A percentile compares a stretch with the other conserved stretches of the same genome.
Evolutionary conservation across 2,113 vertebrate genomes (phyloP).

Genomic region (Macquaria australasica): DNA sequence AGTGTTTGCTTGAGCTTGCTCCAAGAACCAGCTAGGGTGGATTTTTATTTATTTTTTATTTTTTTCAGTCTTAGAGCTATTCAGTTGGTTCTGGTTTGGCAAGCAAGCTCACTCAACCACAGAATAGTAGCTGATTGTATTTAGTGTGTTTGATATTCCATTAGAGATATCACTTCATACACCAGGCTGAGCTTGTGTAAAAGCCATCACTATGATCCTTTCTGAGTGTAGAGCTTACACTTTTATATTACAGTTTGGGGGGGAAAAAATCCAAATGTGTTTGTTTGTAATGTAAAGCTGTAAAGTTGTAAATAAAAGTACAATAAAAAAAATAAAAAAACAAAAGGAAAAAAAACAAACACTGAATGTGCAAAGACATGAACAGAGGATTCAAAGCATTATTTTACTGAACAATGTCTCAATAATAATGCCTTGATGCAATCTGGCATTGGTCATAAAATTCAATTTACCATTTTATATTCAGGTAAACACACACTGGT

Average conservation of each 20-base stretch:
- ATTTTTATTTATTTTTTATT: too few relatives aligned
- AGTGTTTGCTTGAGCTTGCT: constrained; percentile 53
- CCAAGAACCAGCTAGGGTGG: constrained; percentile 35
- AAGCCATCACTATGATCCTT: constrained; percentile 59
- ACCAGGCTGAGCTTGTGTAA: constrained; percentile 37
- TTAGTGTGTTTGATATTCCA: constrained; percentile 35
- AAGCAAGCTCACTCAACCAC: constrained; percentile 40
- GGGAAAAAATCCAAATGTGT: constrained; percentile 29
- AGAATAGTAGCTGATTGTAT: constrained; percentile 59
- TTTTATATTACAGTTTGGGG: constrained; percentile 58
- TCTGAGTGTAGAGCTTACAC: constrained; percentile 40
- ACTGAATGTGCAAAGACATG: constrained; percentile 40
- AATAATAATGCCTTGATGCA: constrained; percentile 38
- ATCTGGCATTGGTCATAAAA: constrained; percentile 8
- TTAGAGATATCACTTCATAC: constrained; percentile 25
- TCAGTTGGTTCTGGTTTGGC: constrained; percentile 22
- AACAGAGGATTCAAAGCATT: constrained; percentile 47
- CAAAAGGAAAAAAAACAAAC: constrained; percentile 15
- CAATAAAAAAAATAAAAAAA: constrained; percentile 22
- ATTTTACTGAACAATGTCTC: constrained; percentile 35
- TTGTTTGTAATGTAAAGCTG: constrained; percentile 66
- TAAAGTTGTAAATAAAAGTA: constrained; percentile 66
- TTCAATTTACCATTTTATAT: constrained; percentile 59
- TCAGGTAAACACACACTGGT: constrained; percentile 44
- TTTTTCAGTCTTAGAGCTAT: constrained; percentile 51